Conservation (phyloP, 2,113 vertebrate species). For the Butorides virescens region DNA sequence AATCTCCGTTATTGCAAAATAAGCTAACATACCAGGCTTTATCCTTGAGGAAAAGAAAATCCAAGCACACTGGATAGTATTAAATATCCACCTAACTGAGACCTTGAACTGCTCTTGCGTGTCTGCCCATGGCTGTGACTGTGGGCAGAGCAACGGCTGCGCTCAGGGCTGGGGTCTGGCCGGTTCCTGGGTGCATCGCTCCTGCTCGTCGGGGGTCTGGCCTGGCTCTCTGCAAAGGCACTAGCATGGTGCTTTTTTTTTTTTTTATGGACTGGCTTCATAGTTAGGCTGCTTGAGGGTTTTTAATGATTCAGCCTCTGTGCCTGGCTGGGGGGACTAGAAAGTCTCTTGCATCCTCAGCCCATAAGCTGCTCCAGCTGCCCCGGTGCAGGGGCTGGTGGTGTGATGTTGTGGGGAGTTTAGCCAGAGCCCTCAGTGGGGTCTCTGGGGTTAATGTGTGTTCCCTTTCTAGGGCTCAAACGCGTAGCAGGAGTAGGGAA, state of each 20-base stretch:
- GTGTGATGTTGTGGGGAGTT: fast-evolving
- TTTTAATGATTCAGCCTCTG: not conserved
- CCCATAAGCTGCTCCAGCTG: not conserved
- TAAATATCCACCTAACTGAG: not conserved
- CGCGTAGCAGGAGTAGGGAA: no score
- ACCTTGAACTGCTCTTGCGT: not conserved
- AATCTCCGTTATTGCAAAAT: not conserved
- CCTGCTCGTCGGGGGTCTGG: fast-evolving
- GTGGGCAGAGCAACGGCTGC: fast-evolving
- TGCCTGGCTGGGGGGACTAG: not conserved
- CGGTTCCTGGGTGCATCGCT: no score
- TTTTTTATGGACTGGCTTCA: not conserved
- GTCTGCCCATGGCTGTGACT: fast-evolving
- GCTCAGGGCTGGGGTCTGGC: fast-evolving
- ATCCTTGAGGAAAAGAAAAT: not conserved
- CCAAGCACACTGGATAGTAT: not conserved
- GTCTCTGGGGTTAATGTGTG: not conserved
- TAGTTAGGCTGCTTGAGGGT: not conserved
- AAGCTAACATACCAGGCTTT: not conserved
- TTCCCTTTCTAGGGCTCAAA: not conserved
- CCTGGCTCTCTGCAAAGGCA: not conserved
- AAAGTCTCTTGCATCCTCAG: not conserved
- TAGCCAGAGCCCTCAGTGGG: not conserved
- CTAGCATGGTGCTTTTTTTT: no score
- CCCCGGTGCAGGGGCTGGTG: not conserved